phyloP scores from a whole-genome alignment of 2,888 invertebrate genomes.

The Scrobipalpa atriplicella region DNA sequence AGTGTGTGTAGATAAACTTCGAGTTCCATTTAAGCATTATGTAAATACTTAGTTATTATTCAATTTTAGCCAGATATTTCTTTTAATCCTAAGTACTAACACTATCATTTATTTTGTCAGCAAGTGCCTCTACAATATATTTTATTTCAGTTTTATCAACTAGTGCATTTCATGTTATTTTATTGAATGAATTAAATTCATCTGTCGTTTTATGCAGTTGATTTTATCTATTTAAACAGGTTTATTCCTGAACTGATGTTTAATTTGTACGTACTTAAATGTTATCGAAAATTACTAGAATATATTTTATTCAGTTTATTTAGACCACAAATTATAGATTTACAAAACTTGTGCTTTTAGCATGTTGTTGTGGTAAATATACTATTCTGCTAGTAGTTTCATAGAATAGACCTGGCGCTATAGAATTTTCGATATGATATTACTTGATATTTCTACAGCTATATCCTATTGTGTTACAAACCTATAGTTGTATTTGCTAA shows the following conservation, averaged over 20 bases:
- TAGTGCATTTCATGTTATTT: slow-evolving; percentile 35
- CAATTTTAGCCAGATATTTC: slow-evolving; percentile 59
- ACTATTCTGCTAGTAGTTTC: slow-evolving; percentile 20
- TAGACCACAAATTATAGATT: slow-evolving; percentile 1
- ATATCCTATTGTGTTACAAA: slow-evolving; percentile 44
- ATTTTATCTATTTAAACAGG: neutral
- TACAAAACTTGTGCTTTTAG: slow-evolving; percentile 24
- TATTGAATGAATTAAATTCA: slow-evolving; percentile 16
- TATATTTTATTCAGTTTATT: neutral
- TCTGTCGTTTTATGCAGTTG: neutral
- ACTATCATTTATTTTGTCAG: slow-evolving; percentile 57
- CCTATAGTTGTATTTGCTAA: slow-evolving; percentile 57
- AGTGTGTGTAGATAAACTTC: slow-evolving; percentile 70
- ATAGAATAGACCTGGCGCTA: slow-evolving; percentile 41
- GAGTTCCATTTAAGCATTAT: slow-evolving; percentile 57
- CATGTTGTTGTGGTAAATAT: slow-evolving; percentile 21
- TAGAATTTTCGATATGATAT: slow-evolving; percentile 51
- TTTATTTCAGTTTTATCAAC: slow-evolving; percentile 41
- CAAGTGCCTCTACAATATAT: slow-evolving; percentile 60
- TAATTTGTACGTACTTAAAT: slow-evolving; percentile 8
- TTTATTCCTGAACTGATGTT: neutral
- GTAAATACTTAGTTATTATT: slow-evolving; percentile 66
- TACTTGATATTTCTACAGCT: slow-evolving; percentile 54
- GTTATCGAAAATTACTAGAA: neutral
- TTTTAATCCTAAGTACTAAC: slow-evolving; percentile 49